A percentile compares a stretch with the other conserved stretches of the same genome.
Conservation (phyloP, 2,888 invertebrate species). For the Lordiphosa andalusiaca region DNA sequence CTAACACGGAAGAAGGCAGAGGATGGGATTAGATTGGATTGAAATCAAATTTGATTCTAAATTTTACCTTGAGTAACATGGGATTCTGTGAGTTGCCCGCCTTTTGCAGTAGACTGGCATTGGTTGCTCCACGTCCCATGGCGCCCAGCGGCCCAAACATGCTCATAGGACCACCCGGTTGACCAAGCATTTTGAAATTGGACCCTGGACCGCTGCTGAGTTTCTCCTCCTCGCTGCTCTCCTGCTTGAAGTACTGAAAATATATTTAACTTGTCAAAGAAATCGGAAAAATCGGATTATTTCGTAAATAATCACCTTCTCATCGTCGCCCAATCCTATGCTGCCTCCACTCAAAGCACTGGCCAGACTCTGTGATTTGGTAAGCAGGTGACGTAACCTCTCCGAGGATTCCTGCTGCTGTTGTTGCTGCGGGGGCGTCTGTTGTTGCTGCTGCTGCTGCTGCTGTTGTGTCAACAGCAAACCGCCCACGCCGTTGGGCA, state of each 20-base stretch:
- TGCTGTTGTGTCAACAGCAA: slow-evolving; percentile 56
- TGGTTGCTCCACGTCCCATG: slow-evolving; percentile 33
- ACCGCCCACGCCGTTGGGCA: slow-evolving; percentile 66
- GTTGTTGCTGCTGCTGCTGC: slow-evolving; percentile 55
- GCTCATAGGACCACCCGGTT: slow-evolving; percentile 32
- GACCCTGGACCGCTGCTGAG: slow-evolving; percentile 36
- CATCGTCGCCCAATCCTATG: slow-evolving; percentile 66
- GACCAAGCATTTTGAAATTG: slow-evolving; percentile 65
- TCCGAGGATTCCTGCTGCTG: slow-evolving; percentile 79
- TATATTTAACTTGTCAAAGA: neutral
- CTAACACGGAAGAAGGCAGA: slow-evolving; percentile 79
- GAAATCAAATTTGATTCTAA: too few relatives aligned
- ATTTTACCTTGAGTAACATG: slow-evolving; percentile 85
- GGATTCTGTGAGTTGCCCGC: slow-evolving; percentile 81
- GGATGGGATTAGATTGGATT: neutral
- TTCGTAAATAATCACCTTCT: slow-evolving; percentile 56
- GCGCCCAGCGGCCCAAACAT: slow-evolving; percentile 45
- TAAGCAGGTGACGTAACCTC: slow-evolving; percentile 81
- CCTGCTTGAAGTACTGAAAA: slow-evolving; percentile 73
- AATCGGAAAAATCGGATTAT: neutral
- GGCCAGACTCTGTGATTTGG: slow-evolving; percentile 72
- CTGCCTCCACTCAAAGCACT: slow-evolving; percentile 35
- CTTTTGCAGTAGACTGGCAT: slow-evolving; percentile 61
- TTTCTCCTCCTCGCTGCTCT: slow-evolving; percentile 78
- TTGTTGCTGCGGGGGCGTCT: slow-evolving; percentile 59